Evolutionary conservation across 2,888 invertebrate species (phyloP).

Genomic region (Limnephilus lunatus): DNA sequence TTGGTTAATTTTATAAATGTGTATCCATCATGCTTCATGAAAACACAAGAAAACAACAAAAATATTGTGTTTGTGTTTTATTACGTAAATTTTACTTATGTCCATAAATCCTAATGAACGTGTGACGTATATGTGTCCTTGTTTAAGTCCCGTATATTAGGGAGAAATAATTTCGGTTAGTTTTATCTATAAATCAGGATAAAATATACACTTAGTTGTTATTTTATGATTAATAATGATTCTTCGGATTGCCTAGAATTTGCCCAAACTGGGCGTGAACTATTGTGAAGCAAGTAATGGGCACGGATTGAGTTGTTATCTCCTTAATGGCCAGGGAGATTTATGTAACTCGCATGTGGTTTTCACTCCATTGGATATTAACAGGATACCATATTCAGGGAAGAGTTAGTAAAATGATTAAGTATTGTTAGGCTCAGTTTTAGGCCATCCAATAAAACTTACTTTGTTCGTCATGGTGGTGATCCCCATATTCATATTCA

Average conservation of each 20-base stretch:
- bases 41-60: too few species aligned
- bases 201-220: conserved; percentile 62
- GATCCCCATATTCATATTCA: not conserved
- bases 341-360: not conserved
- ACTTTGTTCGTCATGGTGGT: not conserved
- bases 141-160: not conserved
- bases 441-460: conserved; percentile 13
- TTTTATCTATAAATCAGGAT: conserved; percentile 60
- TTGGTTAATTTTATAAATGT: too few species aligned
- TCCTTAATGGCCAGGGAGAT: conserved; percentile 32
- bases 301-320: conserved; percentile 41
- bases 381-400: not conserved
- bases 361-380: not conserved
- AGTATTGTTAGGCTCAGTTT: conserved; percentile 20
- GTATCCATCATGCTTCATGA: too few species aligned
- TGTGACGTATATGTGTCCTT: not conserved
- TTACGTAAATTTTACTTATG: not conserved
- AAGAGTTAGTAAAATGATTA: conserved; percentile 22
- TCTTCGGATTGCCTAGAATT: conserved; percentile 41
- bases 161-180: not conserved
- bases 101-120: not conserved
- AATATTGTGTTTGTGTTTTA: too few species aligned
- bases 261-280: conserved; percentile 52
- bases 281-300: conserved; percentile 33
- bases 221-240: conserved; percentile 63